These are phyloP conservation scores for Cricetomys ansorgei DNA, from an alignment of 2,113 vertebrate species.

Conservation along the genomic window DNA sequence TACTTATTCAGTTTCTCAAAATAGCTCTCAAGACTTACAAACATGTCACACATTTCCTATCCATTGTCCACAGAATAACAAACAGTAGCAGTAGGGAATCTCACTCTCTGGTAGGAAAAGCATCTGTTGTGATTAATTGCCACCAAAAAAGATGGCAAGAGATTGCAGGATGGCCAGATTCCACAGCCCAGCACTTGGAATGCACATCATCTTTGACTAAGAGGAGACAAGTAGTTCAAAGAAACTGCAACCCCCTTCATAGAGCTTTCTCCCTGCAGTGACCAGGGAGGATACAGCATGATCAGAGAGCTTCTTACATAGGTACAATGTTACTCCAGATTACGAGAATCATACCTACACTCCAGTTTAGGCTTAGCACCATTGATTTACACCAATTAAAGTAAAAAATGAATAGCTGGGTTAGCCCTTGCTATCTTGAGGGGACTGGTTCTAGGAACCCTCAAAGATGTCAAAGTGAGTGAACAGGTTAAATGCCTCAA, in stretches of 20 bases:
- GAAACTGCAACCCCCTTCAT: neutral
- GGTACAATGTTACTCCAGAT: neutral
- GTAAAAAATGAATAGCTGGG: neutral
- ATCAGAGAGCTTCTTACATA: neutral
- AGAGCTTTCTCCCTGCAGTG: neutral
- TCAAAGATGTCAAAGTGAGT: neutral
- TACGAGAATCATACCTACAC: neutral
- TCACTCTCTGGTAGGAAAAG: neutral
- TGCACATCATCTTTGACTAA: neutral
- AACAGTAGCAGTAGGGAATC: neutral
- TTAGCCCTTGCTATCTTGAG: neutral
- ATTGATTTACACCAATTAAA: neutral
- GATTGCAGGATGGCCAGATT: neutral
- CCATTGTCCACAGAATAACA: conserved; percentile 25
- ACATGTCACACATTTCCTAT: neutral
- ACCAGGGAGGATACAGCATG: too few species aligned
- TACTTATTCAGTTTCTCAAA: conserved; percentile 27
- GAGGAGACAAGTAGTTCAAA: fast-evolving
- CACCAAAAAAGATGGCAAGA: neutral
- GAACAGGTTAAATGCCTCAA: neutral
- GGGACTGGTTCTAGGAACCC: neutral
- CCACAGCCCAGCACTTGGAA: neutral
- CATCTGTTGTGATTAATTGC: neutral
- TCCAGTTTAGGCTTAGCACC: neutral
- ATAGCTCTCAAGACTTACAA: conserved; percentile 49